A percentile compares a stretch with the other conserved stretches of the same genome.
phyloP scores from a whole-genome alignment of 2,888 invertebrate genomes.

The Drosophila subsilvestris region DNA sequence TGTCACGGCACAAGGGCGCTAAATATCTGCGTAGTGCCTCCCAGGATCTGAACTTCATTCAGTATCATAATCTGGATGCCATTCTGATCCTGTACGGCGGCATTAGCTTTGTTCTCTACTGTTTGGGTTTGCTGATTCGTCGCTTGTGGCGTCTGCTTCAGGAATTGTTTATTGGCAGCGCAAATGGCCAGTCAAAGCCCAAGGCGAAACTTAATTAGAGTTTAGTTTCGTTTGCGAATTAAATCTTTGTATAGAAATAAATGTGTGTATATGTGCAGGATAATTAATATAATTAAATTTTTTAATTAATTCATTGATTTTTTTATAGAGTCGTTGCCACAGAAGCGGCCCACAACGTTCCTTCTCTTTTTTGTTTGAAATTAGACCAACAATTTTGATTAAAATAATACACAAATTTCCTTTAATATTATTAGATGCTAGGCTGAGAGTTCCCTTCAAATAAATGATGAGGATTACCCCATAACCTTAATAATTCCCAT shows the following conservation, averaged over 20 bases:
- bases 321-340: no score
- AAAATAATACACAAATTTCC: no score
- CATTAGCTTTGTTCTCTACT: slow-evolving; percentile 51
- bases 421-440: no score
- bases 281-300: no score
- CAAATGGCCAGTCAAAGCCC: slow-evolving; percentile 7
- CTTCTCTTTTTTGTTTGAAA: no score
- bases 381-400: no score
- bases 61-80: slow-evolving; percentile 82
- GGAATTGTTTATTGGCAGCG: slow-evolving; percentile 19
- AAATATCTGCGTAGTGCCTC: slow-evolving; percentile 79
- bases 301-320: no score
- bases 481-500: no score
- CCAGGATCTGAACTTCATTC: slow-evolving; percentile 77
- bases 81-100: slow-evolving; percentile 73
- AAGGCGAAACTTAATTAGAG: slow-evolving; percentile 56
- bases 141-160: slow-evolving; percentile 27
- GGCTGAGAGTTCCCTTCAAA: no score
- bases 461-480: no score
- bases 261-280: neutral
- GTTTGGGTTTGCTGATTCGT: slow-evolving; percentile 48
- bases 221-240: neutral
- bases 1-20: slow-evolving; percentile 79
- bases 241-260: neutral
- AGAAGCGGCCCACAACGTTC: no score